These are phyloP conservation scores for Hirtodrosophila confusa DNA, from an alignment of 2,888 invertebrate genomes.

Conservation along the genomic window DNA sequence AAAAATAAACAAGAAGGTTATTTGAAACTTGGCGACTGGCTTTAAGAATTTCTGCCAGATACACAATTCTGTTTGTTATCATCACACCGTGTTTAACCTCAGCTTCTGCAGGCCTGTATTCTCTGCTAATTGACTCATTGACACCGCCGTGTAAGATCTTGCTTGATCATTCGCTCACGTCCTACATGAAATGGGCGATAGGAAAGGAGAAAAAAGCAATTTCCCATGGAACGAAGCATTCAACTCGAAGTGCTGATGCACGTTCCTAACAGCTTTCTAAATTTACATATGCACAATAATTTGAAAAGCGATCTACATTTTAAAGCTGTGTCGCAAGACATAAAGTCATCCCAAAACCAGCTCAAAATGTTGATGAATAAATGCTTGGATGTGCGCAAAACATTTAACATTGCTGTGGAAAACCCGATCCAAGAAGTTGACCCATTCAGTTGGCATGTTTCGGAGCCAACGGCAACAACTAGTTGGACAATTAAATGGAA, in stretches of 20 bases:
- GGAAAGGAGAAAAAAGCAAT: not conserved
- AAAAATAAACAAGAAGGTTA: too few relatives aligned
- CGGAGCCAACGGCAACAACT: constrained; percentile 26
- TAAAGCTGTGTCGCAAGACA: constrained; percentile 66
- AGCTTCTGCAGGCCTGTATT: not conserved
- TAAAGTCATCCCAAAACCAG: not conserved
- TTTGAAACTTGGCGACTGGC: too few relatives aligned
- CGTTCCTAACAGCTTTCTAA: constrained; percentile 76
- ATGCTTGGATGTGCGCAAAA: constrained; percentile 26
- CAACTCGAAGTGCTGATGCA: constrained; percentile 43
- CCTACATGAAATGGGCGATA: not conserved
- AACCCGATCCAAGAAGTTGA: constrained; percentile 33
- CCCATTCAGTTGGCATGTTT: constrained; percentile 67
- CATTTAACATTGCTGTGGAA: constrained; percentile 59
- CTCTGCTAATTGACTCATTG: constrained; percentile 6
- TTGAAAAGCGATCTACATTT: constrained; percentile 37
- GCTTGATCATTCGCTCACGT: constrained; percentile 15
- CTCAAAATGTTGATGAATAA: constrained; percentile 47
- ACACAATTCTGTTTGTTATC: too few relatives aligned
- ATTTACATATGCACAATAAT: constrained; percentile 79
- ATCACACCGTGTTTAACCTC: not conserved
- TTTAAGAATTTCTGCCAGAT: too few relatives aligned
- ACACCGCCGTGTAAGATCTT: constrained; percentile 7
- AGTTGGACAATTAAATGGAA: constrained; percentile 65
- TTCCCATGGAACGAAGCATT: constrained; percentile 24